A percentile compares a stretch with the other conserved stretches of the same genome.
phyloP scores from a whole-genome alignment of 2,113 vertebrate species.

The Rhinichthys klamathensis region DNA sequence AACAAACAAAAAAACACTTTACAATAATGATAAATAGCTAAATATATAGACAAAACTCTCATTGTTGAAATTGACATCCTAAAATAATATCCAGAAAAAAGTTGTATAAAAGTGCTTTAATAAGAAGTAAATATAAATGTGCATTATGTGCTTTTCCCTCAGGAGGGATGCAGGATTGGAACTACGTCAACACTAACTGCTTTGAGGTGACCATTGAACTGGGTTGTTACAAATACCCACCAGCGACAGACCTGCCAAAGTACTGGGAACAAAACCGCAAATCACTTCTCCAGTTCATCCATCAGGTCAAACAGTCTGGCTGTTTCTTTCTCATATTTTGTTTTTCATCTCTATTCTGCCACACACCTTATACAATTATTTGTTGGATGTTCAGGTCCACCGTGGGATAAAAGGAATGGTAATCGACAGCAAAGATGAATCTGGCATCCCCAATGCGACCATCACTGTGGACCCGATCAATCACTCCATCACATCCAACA shows the following conservation, averaged over 20 bases:
- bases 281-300: conserved; percentile 90
- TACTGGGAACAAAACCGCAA: conserved; percentile 91
- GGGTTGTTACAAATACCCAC: conserved; percentile 92
- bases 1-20: too few relatives aligned
- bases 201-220: conserved; percentile 98
- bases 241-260: conserved; percentile 81
- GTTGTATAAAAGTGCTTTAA: background rate
- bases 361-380: background rate
- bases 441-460: conserved; percentile 90
- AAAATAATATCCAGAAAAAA: background rate
- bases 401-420: conserved; percentile 87
- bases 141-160: conserved; percentile 9
- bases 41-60: too few relatives aligned
- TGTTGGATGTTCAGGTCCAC: conserved; percentile 81
- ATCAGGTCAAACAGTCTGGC: conserved; percentile 79
- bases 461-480: conserved; percentile 84
- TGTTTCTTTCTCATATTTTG: background rate
- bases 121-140: background rate
- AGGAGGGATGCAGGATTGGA: conserved; percentile 99
- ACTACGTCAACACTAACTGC: conserved; percentile 96
- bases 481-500: conserved; percentile 85
- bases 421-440: conserved; percentile 82
- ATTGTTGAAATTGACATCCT: background rate
- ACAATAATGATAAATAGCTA: too few relatives aligned
- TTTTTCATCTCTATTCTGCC: background rate